phyloP scores from a whole-genome alignment of 2,888 invertebrate species.

The Stenotaenia linearis region DNA sequence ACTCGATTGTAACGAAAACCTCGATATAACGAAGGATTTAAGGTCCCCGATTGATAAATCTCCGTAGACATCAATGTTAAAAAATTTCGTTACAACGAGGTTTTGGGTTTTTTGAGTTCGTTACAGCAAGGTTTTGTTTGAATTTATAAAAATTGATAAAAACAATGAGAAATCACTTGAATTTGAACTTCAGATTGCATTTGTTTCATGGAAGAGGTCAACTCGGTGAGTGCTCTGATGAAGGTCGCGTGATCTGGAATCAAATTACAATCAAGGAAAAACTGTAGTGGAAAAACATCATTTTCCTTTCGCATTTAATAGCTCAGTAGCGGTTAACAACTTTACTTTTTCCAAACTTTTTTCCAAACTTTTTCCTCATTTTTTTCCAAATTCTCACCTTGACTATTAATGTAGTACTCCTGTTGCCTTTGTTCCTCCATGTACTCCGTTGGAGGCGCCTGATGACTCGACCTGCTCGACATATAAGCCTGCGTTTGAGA shows the following conservation, averaged over 20 bases:
- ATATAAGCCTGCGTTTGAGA: slow-evolving; percentile 13
- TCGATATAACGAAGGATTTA: no score
- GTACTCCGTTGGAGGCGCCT: neutral
- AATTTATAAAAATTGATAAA: neutral
- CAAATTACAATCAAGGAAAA: neutral
- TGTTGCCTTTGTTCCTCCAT: neutral
- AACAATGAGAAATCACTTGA: no score
- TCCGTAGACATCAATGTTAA: no score
- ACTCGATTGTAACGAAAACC: no score
- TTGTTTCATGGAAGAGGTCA: slow-evolving; percentile 28
- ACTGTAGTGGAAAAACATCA: neutral
- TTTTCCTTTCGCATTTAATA: neutral
- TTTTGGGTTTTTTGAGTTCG: no score
- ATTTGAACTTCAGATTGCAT: slow-evolving; percentile 29
- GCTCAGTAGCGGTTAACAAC: neutral
- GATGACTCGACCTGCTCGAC: neutral
- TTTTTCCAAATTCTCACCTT: neutral
- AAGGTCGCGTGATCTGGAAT: slow-evolving; percentile 26
- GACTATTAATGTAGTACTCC: slow-evolving; percentile 17
- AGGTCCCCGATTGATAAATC: no score
- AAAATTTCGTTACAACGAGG: no score
- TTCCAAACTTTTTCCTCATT: neutral
- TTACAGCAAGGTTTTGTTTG: no score
- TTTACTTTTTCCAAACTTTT: neutral
- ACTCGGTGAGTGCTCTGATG: slow-evolving; percentile 19